Percentiles rank a stretch among this genome's conserved stretches.
phyloP scores from a whole-genome alignment of 2,888 invertebrate genomes.

The Pollenia angustigena region DNA sequence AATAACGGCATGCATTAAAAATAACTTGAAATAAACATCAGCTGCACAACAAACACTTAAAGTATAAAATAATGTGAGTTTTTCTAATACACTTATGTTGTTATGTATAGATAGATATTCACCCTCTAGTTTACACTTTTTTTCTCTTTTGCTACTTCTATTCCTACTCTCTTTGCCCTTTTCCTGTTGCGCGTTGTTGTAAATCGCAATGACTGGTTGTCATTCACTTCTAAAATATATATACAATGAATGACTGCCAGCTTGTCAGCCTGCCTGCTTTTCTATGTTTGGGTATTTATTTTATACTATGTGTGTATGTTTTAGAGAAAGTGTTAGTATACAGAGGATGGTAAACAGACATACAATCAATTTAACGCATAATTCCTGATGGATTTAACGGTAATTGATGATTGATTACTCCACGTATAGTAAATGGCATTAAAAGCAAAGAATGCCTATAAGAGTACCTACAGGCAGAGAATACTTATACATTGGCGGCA shows the following conservation, averaged over 20 bases:
- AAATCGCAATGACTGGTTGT: constrained; percentile 31
- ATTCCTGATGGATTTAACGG: constrained; percentile 82
- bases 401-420: constrained; percentile 84
- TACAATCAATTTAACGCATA: constrained; percentile 83
- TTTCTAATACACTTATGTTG: constrained; percentile 53
- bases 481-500: neutral
- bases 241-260: constrained; percentile 22
- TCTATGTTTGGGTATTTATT: constrained; percentile 1
- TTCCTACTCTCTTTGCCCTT: neutral
- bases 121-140: neutral
- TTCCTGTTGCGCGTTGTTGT: constrained; percentile 7
- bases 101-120: neutral
- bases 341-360: constrained; percentile 52
- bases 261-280: neutral
- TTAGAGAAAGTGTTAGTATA: constrained; percentile 20
- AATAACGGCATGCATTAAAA: constrained; percentile 7
- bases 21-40: constrained; percentile 63
- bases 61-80: constrained; percentile 58
- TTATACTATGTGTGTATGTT: neutral
- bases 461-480: constrained; percentile 52
- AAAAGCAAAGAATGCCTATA: constrained; percentile 64
- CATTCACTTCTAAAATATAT: constrained; percentile 15
- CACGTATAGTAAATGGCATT: constrained; percentile 71
- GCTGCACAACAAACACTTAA: constrained; percentile 63
- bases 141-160: neutral